Conservation (phyloP, 2,888 invertebrate genomes). For the Leptopilina syphax region DNA sequence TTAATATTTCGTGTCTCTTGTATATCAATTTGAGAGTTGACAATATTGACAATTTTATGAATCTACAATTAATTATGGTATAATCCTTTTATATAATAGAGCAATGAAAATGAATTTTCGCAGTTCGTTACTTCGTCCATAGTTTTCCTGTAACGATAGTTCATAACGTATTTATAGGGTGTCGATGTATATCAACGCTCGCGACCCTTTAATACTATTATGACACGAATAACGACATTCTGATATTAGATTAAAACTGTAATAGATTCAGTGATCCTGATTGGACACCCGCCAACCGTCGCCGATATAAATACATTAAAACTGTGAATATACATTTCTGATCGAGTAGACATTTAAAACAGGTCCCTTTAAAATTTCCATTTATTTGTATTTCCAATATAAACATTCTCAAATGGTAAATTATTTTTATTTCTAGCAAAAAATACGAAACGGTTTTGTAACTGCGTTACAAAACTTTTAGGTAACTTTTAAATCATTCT, state of each 20-base stretch:
- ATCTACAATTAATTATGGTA: conserved; percentile 17
- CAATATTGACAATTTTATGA: not conserved
- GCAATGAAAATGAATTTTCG: conserved; percentile 25
- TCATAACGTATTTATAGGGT: conserved; percentile 26
- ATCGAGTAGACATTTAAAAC: too few relatives aligned
- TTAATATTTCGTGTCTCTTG: too few relatives aligned
- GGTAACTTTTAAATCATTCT: too few relatives aligned
- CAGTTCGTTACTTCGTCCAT: conserved; percentile 12
- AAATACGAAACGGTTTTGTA: not conserved
- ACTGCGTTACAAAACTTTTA: not conserved
- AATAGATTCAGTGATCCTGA: conserved; percentile 22
- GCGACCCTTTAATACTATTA: conserved; percentile 4
- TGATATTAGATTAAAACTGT: conserved; percentile 18
- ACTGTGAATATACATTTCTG: not conserved
- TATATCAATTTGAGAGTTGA: too few relatives aligned
- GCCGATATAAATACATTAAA: conserved; percentile 16
- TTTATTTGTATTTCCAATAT: too few relatives aligned
- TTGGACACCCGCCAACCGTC: not conserved
- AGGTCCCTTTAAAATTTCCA: too few relatives aligned
- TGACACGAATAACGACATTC: conserved; percentile 17
- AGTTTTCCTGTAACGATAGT: not conserved
- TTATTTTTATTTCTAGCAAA: too few relatives aligned
- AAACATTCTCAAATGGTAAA: too few relatives aligned
- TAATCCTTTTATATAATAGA: not conserved
- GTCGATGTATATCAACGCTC: conserved; percentile 19